These are phyloP conservation scores for Sinocyclocheilus grahami DNA, from an alignment of 2,113 vertebrate species.

Conservation along the genomic window DNA sequence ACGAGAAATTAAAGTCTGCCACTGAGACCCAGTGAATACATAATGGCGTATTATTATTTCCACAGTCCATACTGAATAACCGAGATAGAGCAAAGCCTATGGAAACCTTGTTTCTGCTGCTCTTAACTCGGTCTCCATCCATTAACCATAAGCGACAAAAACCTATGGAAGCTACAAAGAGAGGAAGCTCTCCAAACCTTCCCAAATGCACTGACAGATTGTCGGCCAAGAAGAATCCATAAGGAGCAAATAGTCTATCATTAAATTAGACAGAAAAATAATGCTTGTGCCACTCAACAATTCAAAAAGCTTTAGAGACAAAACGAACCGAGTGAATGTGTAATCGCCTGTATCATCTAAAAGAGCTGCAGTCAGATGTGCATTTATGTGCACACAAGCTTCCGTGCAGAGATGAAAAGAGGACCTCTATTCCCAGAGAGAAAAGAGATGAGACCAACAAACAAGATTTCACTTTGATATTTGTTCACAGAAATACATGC, in stretches of 20 bases:
- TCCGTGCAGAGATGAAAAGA: slow-evolving; percentile 12
- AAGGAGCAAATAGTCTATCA: slow-evolving; percentile 36
- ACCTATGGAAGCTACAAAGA: neutral
- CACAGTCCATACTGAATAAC: slow-evolving; percentile 58
- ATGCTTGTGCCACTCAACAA: slow-evolving; percentile 47
- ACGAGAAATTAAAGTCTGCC: neutral
- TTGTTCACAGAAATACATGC: slow-evolving; percentile 34
- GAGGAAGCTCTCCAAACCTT: neutral
- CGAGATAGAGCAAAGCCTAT: slow-evolving; percentile 57
- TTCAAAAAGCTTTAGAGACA: slow-evolving; percentile 49
- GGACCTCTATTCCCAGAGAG: slow-evolving; percentile 10
- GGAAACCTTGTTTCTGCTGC: slow-evolving; percentile 61
- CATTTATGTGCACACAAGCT: neutral
- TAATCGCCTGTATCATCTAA: slow-evolving; percentile 52
- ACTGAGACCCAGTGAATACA: slow-evolving; percentile 31
- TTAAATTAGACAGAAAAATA: slow-evolving; percentile 41
- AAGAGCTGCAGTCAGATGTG: slow-evolving; percentile 56
- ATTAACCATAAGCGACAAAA: slow-evolving; percentile 44
- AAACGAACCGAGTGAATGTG: slow-evolving; percentile 35
- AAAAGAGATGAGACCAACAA: slow-evolving; percentile 24
- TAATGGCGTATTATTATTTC: slow-evolving; percentile 37
- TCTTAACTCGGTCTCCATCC: slow-evolving; percentile 54
- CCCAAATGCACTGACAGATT: neutral
- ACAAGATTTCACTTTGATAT: slow-evolving; percentile 44
- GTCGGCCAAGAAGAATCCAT: slow-evolving; percentile 8